Percentiles rank a stretch among this genome's conserved stretches.
Evolutionary conservation across 2,888 invertebrate genomes (phyloP).

Genomic region (Trichopria drosophilae): DNA sequence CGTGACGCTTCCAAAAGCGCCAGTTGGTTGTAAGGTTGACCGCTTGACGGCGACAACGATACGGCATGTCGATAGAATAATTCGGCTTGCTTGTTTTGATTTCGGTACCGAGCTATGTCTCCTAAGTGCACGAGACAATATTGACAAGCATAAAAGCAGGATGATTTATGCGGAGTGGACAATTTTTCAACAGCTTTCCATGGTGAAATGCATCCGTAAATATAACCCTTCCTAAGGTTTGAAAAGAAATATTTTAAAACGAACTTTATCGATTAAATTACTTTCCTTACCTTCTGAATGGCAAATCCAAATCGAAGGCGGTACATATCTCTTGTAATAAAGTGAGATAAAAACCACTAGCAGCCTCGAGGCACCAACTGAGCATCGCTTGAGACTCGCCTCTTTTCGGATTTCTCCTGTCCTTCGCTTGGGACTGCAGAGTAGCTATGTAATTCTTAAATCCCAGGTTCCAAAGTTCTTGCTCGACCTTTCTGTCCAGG

Average conservation of each 20-base stretch:
- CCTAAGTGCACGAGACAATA: constrained; percentile 88
- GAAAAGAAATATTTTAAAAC: constrained; percentile 1
- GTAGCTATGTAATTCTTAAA: constrained; percentile 85
- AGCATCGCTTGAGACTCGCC: constrained; percentile 77
- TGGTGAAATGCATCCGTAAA: constrained; percentile 58
- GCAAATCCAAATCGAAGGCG: constrained; percentile 78
- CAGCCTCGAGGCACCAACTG: constrained; percentile 79
- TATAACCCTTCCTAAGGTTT: constrained; percentile 55
- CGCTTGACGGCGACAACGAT: constrained; percentile 73
- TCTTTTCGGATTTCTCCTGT: constrained; percentile 77
- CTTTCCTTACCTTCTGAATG: constrained; percentile 64
- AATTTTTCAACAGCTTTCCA: constrained; percentile 56
- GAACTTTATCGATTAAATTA: neutral
- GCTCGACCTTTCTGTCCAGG: constrained; percentile 85
- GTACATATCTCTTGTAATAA: constrained; percentile 81
- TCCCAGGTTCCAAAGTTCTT: constrained; percentile 85
- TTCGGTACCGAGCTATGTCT: constrained; percentile 81
- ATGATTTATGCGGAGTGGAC: constrained; percentile 65
- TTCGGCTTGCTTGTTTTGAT: constrained; percentile 79
- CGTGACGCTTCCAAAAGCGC: constrained; percentile 80
- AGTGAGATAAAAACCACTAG: constrained; percentile 82
- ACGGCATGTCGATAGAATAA: constrained; percentile 83
- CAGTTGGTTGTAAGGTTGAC: constrained; percentile 89
- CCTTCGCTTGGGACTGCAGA: constrained; percentile 75
- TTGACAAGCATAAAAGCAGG: constrained; percentile 83